Evolutionary conservation across 2,797 vertebrate genomes (phyloP), one percentile per base, ranked within the genome.

Genomic region (Acanthurus tractus): DNA sequence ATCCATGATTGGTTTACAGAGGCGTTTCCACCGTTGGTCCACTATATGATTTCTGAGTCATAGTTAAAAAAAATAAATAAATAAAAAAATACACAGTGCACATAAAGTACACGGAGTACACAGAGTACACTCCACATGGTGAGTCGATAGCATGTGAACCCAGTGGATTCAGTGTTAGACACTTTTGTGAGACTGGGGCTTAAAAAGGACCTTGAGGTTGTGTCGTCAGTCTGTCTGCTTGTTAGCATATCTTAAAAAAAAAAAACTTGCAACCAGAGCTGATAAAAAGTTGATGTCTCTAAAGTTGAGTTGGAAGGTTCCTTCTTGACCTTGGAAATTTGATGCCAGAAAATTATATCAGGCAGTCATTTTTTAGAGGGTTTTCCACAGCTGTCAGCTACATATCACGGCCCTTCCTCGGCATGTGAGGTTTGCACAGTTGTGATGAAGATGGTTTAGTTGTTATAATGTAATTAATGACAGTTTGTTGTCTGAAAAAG

Each of bases 1-100:
- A 73, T 81, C 73, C 57, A 22, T 20, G 58, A 79, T 66, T 82
- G 53, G 75, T 83, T 84, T 81, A 58, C 49, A 50, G 54, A 23
- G 20, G 56, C 29, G 12, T 76, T 81, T 73, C 63, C 58, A 64
- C 56, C 40, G 63, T 6, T 45, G 52, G 66, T 48, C 42, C 58
- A 54, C 63, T 58, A 44, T 45, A 61, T 12, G 42, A 40, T 76
- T 78, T 75, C 40, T 57, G 52, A 29, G 50, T 71, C 46, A 70
- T 61, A 34, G 29, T 34, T 34, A 3, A 29, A 29, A 29, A 29
- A 29, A 29, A 29, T n/a, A n/a, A n/a, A n/a, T n/a, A 34, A 34
- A 34, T 48, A 61, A 53, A 62, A 36, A 20, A 52, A 68, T 29
- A 76, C 11, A 29, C 46, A 42, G 55, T 5, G 53, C 11, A 11